Evolutionary conservation across 2,888 invertebrate genomes (phyloP).

Genomic region (Camponotus fellah): DNA sequence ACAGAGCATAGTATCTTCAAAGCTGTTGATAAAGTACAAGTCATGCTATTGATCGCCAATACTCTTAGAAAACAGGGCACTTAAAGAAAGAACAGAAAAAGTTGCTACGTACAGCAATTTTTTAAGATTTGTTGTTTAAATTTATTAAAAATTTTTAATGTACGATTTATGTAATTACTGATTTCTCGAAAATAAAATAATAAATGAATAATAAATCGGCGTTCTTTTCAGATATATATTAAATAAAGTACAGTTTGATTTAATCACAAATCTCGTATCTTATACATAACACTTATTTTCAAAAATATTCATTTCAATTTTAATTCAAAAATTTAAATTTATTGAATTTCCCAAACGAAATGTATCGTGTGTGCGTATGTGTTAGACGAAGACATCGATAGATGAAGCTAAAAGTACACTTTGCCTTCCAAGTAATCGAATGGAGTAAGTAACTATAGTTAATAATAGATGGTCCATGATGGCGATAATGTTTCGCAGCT

Average conservation of each 20-base stretch:
- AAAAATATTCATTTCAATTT: not conserved
- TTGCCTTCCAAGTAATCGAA: not conserved
- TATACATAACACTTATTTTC: not conserved
- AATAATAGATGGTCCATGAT: slow-evolving; percentile 46
- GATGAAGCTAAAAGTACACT: not conserved
- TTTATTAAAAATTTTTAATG: not conserved
- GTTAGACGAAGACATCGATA: not conserved
- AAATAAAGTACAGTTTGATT: not conserved
- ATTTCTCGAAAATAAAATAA: not conserved
- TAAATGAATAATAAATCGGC: not conserved
- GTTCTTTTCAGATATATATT: not conserved
- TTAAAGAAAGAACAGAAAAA: not conserved
- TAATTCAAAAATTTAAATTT: not conserved
- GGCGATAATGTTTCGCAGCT: slow-evolving; percentile 21
- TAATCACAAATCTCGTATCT: not conserved
- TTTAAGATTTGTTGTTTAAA: not conserved
- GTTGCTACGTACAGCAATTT: not conserved
- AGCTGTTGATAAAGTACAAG: not conserved
- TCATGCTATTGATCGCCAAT: not conserved
- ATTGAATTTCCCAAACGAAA: not conserved
- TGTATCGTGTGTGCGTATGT: not conserved
- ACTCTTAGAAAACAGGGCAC: not conserved
- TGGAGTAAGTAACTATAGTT: slow-evolving; percentile 23
- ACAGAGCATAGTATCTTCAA: not conserved
- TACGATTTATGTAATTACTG: too few species aligned